Base-by-base conservation (phyloP, 2,888 invertebrate genomes). In the Drosophila mulleri region DNA sequence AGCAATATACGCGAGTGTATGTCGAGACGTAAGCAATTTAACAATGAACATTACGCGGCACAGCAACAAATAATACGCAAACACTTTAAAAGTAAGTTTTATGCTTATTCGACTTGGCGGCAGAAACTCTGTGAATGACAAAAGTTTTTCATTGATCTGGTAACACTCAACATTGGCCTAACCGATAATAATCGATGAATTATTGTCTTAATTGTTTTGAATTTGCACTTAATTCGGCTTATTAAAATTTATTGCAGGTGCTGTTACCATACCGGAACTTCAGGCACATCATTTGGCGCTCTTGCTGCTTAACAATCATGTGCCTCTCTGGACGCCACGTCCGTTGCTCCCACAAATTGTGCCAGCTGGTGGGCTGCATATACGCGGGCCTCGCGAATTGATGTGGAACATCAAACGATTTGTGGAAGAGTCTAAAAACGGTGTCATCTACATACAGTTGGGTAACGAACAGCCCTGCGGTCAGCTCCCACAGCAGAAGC, bases 281-380 rank as follows among this genome's bases (percentile, higher is more conserved):
- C 93, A 94, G 68, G 91, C 91, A 4, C 92, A 92, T 53, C 92
- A 92, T 57, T 87, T 94, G 3, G 92, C 94, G 3, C 74, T 94
- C 11, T 82, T 94, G 1, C 72, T 95, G 37, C 79, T 94, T 0
- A 94, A 95, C 80, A 93, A 93, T 37, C 94, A 94, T 88, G 92
- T 93, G 57, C 92, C 93, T 4, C 70, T 94, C n/a, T 89, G 93
- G 53, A 92, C 91, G 1, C 90, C 93, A 0, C 91, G 93, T 29
- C 93, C 94, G 0, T 78, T 91, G 2, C 88, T 93, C 9, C 92
- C 93, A 4, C 93, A 93, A 16, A 90, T 94, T 12, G 89, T 94
- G 6, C 93, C 94, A 45, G 93, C 94, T 1, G 95, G 94, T 1
- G 95, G 95, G 11, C 80, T 94, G 14, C 95, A 95, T 67, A 93